Base-by-base conservation (phyloP, 1,140 invertebrate genomes). In the Danaus melanippus region DNA sequence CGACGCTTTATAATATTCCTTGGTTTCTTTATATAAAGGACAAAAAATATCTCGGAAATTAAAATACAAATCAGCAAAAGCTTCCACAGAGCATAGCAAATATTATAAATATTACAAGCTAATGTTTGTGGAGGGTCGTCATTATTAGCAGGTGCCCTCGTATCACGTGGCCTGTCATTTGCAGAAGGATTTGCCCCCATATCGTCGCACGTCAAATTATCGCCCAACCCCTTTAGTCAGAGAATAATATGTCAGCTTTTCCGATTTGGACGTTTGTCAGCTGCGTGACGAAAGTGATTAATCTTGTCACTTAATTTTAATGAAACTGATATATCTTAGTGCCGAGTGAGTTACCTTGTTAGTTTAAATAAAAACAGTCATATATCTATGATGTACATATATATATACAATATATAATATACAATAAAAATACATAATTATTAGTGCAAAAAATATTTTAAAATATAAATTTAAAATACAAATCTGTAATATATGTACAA, bases 111-210 rank as follows among this genome's bases (percentile, higher is more conserved):
- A 32, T 32, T 32, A 32, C 21, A 32, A 32, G 6, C 21, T 32
- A 32, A 32, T 32, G 21, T 32, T 8, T 32, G 21, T 32, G 21
- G 21, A 32, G 7, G 21, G 21, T 32, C 21, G 21, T 32, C 21
- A 32, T 32, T 32, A 32, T 32, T 32, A 32, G 21, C 21, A 32
- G 21, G 21, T 32, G 21, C 21, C 41, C 42, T 43, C 15, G 50
- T 69, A 67, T 76, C 70, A 74, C 65, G 70, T 53, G 66, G 66
- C 67, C 69, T 74, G 75, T 80, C 72, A 77, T 78, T 80, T 78
- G 70, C 71, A 77, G 67, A 61, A 62, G 69, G 77, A 76, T 76
- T 80, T 80, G 56, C 71, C 74, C 77, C 72, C 71, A 70, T 69
- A 68, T 53, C 70, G 61, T 69, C 65, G 64, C 65, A 62, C 68